Percentiles rank a stretch among this genome's conserved stretches.
Evolutionary conservation across 2,797 vertebrate species (phyloP).

Genomic region (Parauchenoglanis punctatus): DNA sequence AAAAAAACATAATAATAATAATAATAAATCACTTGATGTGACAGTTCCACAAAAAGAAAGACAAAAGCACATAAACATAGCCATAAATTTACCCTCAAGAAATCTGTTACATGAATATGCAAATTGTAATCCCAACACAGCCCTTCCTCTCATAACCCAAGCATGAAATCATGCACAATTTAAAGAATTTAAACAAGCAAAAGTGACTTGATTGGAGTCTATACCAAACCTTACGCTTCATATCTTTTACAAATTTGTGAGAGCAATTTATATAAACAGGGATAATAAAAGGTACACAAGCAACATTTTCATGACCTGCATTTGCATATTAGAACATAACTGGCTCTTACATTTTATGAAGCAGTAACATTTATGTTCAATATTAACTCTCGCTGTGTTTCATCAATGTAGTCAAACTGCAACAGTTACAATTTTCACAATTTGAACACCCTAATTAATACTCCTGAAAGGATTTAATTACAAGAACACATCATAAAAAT

Average conservation of each 20-base stretch:
- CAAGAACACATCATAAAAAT: not conserved
- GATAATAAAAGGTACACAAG: not conserved
- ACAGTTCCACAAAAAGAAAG: not conserved
- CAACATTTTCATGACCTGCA: not conserved
- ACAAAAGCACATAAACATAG: not conserved
- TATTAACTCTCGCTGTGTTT: not conserved
- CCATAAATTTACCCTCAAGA: not conserved
- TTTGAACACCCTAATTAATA: not conserved
- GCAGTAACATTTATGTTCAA: not conserved
- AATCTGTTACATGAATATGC: not conserved
- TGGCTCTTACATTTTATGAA: not conserved
- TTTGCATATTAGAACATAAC: not conserved
- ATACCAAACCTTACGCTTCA: not conserved
- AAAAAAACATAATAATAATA: too few species aligned
- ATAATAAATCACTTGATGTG: not conserved
- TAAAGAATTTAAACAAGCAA: not conserved
- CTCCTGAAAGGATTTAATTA: not conserved
- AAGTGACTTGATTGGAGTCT: not conserved
- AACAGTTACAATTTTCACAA: not conserved
- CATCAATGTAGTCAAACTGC: not conserved
- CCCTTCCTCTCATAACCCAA: not conserved
- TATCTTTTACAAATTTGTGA: not conserved
- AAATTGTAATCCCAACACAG: not conserved
- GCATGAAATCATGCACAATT: not conserved
- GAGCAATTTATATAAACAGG: not conserved